Base-by-base conservation (phyloP, 2,797 vertebrate genomes). In the Moxostoma hubbsi region DNA sequence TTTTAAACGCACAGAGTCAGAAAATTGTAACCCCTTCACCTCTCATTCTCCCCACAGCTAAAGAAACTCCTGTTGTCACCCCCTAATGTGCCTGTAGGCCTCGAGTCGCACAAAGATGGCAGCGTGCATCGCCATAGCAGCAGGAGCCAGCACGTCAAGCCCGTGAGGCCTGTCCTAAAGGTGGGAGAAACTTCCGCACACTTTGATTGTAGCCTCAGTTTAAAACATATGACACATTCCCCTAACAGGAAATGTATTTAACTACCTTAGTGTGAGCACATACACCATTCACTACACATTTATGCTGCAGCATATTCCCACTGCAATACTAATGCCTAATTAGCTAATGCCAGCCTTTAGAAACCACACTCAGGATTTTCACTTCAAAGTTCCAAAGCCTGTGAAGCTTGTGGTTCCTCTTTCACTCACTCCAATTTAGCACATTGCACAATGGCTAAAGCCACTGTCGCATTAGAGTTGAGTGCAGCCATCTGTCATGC, bases 31-130 rank as follows among this genome's bases (percentile, higher is more conserved):
- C 88, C 83, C 86, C 87, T 36, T 46, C 54, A 51, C 74, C 81
- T 59, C 76, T 43, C 61, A 15, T 73, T 57, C 66, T n/a, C 45
- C 88, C 86, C 65, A 80, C 88, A 99, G 98, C 91, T 99, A 77
- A 96, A 94, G 95, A 96, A 96, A 88, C 94, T 99, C 85, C 94
- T 99, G 84, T 93, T 98, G 79, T 95, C 96, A 77, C 96, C 97
- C 1, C 95, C 96, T n/a, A 95, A 95, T 16, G 87, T 94, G 75
- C 92, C 95, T 55, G 74, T 87, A 0, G 92, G 90, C 89, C 89
- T 91, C 13, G 96, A 98, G 47, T 77, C 88, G 73, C 95, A 94
- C 89, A 95, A 93, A 91, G 95, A 96, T 0, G 93, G 93, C 83
- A 88, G 87, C 0, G 0, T 89, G 81, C 94, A 94, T 87, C 94